These are phyloP conservation scores for Physocephala rufipes DNA, from an alignment of 2,888 invertebrate species.

Conservation along the genomic window DNA sequence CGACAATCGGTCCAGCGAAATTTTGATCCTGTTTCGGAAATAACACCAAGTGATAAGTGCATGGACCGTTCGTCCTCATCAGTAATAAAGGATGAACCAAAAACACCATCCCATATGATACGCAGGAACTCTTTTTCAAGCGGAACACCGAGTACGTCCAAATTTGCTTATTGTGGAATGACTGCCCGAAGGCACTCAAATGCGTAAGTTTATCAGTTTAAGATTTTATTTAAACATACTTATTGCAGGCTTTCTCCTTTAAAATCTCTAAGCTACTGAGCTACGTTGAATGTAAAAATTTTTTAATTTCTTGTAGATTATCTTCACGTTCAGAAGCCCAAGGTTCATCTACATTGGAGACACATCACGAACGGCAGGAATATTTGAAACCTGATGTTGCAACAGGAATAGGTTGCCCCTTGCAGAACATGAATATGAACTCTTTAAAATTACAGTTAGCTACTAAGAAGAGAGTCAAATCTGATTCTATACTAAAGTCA, in stretches of 20 bases:
- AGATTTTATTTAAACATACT: no score
- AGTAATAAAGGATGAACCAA: slow-evolving; percentile 41
- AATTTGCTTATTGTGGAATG: slow-evolving; percentile 39
- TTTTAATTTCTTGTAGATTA: no score
- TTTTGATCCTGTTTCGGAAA: slow-evolving; percentile 8
- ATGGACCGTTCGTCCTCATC: background rate
- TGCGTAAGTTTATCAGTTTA: slow-evolving; percentile 33
- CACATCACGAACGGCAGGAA: slow-evolving; percentile 47
- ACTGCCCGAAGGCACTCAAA: slow-evolving; percentile 21
- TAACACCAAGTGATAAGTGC: background rate
- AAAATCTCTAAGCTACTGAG: no score
- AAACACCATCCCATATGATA: slow-evolving; percentile 46
- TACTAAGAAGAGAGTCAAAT: slow-evolving; percentile 45
- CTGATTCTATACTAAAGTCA: slow-evolving; percentile 49
- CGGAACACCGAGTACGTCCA: slow-evolving; percentile 45
- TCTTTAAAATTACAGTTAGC: slow-evolving; percentile 44
- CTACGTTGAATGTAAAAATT: no score
- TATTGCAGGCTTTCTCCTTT: no score
- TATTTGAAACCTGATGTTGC: slow-evolving; percentile 10
- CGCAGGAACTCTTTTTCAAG: slow-evolving; percentile 51
- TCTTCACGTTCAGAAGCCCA: no score
- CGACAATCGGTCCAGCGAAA: slow-evolving; percentile 12
- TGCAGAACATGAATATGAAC: slow-evolving; percentile 44
- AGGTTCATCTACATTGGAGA: slow-evolving; percentile 38
- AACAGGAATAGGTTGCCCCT: slow-evolving; percentile 39